Base-by-base conservation (phyloP, 2,888 invertebrate genomes). In the Drosophila antonietae region DNA sequence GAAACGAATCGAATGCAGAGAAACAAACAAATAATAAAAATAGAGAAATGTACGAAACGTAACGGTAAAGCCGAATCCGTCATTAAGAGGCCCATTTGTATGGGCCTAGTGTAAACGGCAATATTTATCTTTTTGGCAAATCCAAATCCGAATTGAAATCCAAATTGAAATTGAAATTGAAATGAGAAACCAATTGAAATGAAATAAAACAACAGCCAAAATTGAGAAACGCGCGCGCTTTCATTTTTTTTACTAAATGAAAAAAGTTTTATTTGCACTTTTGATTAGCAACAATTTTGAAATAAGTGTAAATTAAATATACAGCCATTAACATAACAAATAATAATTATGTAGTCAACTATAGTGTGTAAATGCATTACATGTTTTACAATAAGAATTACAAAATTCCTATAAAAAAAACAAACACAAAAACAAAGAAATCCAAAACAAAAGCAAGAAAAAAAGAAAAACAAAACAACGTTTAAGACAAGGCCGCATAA, bases 201-300 rank as follows among this genome's bases (percentile, higher is more conserved):
- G 31, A 28, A 57, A 63, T 41, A 61, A 56, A 56, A 37, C 31
- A 37, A 47, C 39, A 49, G 15, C 6, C 3, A 28, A 39, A 12
- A 20, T 35, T 53, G 18, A 39, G 55, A 37, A 28, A 37, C 41
- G 41, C 23, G 49, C 39, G 43, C 62, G 81, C 84, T 84, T 84
- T 84, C 89, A 76, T 89, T 87, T 84, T 87, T 84, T 84, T 51
- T 59, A 65, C 59, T 68, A 75, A 72, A 68, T 23, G 14, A 23
- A 23, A 46, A 15, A 14, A 66, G 15, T 33, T 15, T 52, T 86
- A 63, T 81, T 83, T 86, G 76, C 55, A 33, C 68, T 65, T 52
- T 47, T 60, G 51, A 87, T 84, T 87, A 87, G 56, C 87, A 73
- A 65, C 75, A 83, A 75, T 68, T 78, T 75, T 23, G 18, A 35